Evolutionary conservation across 1,140 invertebrate species (phyloP).

Genomic region (Euglossa dilemma): DNA sequence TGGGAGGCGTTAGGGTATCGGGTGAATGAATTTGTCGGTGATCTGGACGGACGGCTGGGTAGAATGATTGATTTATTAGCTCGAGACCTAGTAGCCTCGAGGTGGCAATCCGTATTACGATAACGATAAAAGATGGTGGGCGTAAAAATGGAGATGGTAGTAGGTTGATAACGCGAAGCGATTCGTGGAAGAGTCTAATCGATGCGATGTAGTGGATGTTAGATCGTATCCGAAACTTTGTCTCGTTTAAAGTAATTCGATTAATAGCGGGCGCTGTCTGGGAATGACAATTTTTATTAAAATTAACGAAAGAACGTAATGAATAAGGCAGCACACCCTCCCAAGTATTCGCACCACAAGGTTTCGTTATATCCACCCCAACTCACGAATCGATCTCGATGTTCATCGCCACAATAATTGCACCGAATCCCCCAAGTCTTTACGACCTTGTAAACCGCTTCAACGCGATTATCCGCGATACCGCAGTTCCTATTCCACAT

Average conservation of each 20-base stretch:
- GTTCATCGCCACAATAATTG: background rate
- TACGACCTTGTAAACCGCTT: background rate
- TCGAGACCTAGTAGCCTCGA: background rate
- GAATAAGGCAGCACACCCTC: too few species aligned
- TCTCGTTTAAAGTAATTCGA: too few species aligned
- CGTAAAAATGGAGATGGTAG: background rate
- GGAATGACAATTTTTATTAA: too few species aligned
- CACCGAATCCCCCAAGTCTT: background rate
- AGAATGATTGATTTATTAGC: slow-evolving; percentile 28
- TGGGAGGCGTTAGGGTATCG: background rate
- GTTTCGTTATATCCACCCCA: too few species aligned
- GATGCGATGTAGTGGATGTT: background rate
- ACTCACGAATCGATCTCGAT: background rate
- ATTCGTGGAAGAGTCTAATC: background rate
- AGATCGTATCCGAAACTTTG: too few species aligned
- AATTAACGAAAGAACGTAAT: too few species aligned
- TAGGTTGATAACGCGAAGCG: background rate
- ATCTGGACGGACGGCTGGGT: background rate
- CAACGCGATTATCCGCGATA: background rate
- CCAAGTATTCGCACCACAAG: too few species aligned
- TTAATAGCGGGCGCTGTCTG: too few species aligned
- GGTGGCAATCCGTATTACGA: background rate
- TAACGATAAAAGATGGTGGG: background rate
- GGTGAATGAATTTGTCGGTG: slow-evolving; percentile 8
- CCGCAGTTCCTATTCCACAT: background rate